Conservation (phyloP, 2,888 invertebrate species). For the Tenthredo amoena region DNA sequence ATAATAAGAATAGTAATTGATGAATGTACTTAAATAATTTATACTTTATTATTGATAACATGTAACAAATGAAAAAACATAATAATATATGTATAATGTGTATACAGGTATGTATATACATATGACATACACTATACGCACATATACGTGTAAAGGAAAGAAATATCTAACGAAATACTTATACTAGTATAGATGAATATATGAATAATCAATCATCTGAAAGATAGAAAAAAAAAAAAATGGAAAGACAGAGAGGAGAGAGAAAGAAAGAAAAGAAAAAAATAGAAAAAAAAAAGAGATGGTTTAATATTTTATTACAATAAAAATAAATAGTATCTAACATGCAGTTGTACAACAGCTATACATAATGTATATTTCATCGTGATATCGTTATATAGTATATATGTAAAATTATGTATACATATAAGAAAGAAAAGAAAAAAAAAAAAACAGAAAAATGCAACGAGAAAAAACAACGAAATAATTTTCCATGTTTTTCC, state of each 20-base stretch:
- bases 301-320: slow-evolving; percentile 36
- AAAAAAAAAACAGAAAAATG: neutral
- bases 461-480: neutral
- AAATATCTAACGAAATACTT: slow-evolving; percentile 10
- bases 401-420: slow-evolving; percentile 31
- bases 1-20: slow-evolving; percentile 35
- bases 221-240: slow-evolving; percentile 50
- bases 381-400: neutral
- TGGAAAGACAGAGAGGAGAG: neutral
- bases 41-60: slow-evolving; percentile 38
- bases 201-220: slow-evolving; percentile 53
- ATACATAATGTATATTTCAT: neutral
- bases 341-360: slow-evolving; percentile 47
- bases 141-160: neutral
- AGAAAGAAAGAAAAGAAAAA: neutral
- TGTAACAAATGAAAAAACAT: slow-evolving; percentile 48
- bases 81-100: slow-evolving; percentile 7
- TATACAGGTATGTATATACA: neutral
- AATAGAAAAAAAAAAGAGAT: neutral
- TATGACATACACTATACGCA: neutral
- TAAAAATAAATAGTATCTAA: slow-evolving; percentile 35
- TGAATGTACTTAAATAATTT: slow-evolving; percentile 39
- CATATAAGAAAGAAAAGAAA: neutral
- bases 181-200: slow-evolving; percentile 53
- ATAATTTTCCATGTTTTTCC: neutral